Base-by-base conservation (phyloP, 1,140 invertebrate species). In the Sminthurides bifidus region DNA sequence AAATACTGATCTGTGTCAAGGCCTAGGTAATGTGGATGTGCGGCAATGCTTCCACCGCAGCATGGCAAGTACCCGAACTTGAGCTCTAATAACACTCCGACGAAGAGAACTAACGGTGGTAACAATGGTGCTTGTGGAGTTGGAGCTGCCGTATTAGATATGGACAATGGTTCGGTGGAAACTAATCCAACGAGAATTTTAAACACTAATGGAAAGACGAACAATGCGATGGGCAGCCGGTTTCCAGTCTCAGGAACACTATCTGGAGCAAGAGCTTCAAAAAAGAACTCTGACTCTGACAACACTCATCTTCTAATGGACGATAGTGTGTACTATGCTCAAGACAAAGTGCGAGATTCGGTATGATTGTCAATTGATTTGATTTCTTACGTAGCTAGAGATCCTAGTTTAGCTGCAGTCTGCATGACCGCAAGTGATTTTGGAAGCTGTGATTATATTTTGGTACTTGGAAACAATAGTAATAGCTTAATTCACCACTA, bases 251-350 rank as follows among this genome's bases (percentile, higher is more conserved):
- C n/a, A n/a, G n/a, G n/a, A n/a, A n/a, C n/a, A n/a, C n/a, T n/a
- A n/a, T n/a, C n/a, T n/a, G n/a, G n/a, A n/a, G n/a, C n/a, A n/a
- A n/a, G 21, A 43, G 17, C 24, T 43, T 14, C 41, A 6, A 10
- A 43, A 24, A 54, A 54, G 41, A 43, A 54, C 27, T 54, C 52
- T 3, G 52, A 54, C 23, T 54, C 52, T 12, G 52, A 54, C 26
- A 41, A 54, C 52, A 44, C 38, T 3, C 26, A 54, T 14, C 23
- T 44, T n/a, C 40, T 54, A 5, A 10, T 54, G n/a, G 31, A 54
- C 15, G 26, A 26, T 23, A 49, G 23, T 49, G 41, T 10, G 41
- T 15, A 43, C 8, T 10, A 43, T 23, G 6, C 24, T 43, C 8
- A 10, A 8, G 41, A 17, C 6, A 23, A 6, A 43, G n/a, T 21